Conservation (phyloP, 2,888 invertebrate species). For the Chydorus sphaericus region DNA sequence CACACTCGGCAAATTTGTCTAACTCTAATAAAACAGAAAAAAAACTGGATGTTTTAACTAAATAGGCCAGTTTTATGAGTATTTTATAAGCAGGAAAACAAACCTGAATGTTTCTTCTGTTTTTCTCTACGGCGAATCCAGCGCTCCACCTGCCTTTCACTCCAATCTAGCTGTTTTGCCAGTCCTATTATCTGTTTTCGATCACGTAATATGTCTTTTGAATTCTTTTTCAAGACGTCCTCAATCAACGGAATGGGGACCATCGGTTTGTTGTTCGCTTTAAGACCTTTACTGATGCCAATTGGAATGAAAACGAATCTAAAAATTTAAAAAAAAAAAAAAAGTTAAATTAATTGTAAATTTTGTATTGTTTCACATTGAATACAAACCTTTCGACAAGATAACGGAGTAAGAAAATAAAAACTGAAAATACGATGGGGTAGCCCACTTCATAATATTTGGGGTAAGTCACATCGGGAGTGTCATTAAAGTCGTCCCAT, state of each 20-base stretch:
- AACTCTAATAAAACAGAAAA: too few relatives aligned
- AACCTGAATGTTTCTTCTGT: conserved; percentile 80
- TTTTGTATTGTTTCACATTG: neutral
- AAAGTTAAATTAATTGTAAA: too few relatives aligned
- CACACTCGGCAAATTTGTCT: conserved; percentile 80
- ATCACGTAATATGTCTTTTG: conserved; percentile 50
- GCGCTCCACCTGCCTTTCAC: conserved; percentile 72
- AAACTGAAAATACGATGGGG: conserved; percentile 64
- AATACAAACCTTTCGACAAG: conserved; percentile 70
- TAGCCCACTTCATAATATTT: conserved; percentile 50
- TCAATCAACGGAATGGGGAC: conserved; percentile 17
- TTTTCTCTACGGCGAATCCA: conserved; percentile 74
- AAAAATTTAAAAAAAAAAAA: too few relatives aligned
- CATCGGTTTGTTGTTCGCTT: conserved; percentile 6
- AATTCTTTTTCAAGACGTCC: conserved; percentile 14
- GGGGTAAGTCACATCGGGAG: conserved; percentile 49
- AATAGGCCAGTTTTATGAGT: too few relatives aligned
- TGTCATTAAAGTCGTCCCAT: conserved; percentile 72
- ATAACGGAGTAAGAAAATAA: conserved; percentile 57
- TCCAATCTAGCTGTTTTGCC: conserved; percentile 68
- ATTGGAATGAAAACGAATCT: conserved; percentile 18
- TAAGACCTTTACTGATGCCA: conserved; percentile 11
- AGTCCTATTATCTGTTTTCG: conserved; percentile 59
- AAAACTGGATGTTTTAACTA: too few relatives aligned
- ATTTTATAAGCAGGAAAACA: conserved; percentile 69